Evolutionary conservation across 2,113 vertebrate genomes (phyloP).

Genomic region (Dermatemys mawii): DNA sequence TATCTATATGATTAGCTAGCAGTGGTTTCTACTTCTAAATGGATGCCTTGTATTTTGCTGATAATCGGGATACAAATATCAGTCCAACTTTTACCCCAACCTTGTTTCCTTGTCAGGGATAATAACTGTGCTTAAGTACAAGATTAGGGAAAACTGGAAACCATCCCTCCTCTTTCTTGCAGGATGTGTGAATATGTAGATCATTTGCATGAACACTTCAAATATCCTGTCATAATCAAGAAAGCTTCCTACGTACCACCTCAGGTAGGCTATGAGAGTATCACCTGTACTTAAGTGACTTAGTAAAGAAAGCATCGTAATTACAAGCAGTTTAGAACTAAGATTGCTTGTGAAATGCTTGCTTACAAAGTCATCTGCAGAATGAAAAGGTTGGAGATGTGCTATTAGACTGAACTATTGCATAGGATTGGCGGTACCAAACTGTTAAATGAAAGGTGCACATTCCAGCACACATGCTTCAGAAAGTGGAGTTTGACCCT

Average conservation of each 20-base stretch:
- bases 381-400: background rate
- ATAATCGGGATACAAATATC: background rate
- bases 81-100: background rate
- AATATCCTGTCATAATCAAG: constrained; percentile 80
- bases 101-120: background rate
- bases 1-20: background rate
- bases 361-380: background rate
- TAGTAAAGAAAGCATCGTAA: background rate
- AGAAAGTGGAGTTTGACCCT: background rate
- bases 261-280: constrained; percentile 63
- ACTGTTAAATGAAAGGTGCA: background rate
- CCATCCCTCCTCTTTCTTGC: background rate
- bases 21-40: background rate
- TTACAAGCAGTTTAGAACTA: background rate
- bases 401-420: background rate
- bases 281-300: background rate
- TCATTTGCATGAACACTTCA: constrained; percentile 89
- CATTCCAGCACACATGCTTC: background rate
- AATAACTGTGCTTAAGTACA: background rate
- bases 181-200: constrained; percentile 91
- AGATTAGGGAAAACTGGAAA: background rate
- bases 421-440: background rate
- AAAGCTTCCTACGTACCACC: constrained; percentile 85
- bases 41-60: background rate
- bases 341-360: background rate